These are phyloP conservation scores for Butorides virescens DNA, from an alignment of 2,113 vertebrate genomes.

Conservation along the genomic window DNA sequence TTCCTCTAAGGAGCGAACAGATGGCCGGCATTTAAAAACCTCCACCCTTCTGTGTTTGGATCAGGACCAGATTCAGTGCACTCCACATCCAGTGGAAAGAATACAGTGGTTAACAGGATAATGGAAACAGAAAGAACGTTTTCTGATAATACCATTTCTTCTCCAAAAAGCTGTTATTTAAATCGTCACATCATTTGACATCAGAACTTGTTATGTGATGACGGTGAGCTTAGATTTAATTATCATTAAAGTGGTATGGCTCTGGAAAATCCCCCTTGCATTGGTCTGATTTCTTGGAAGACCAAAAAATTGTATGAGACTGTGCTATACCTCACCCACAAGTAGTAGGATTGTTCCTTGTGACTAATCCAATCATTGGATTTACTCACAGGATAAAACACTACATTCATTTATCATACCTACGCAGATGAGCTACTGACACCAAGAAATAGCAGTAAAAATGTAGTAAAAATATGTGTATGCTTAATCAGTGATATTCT, in stretches of 20 bases:
- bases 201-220: background rate
- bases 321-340: background rate
- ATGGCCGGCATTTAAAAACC: conserved; percentile 27
- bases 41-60: background rate
- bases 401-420: background rate
- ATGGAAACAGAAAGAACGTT: background rate
- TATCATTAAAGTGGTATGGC: background rate
- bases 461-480: background rate
- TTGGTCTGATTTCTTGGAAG: background rate
- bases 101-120: background rate
- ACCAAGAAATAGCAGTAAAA: background rate
- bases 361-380: background rate
- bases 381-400: background rate
- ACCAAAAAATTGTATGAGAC: background rate
- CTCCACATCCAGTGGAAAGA: background rate
- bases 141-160: conserved; percentile 4
- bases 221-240: background rate
- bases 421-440: background rate
- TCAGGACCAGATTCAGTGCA: background rate
- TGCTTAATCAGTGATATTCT: background rate
- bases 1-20: conserved; percentile 44
- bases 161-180: background rate
- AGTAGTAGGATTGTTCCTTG: background rate
- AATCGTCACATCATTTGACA: background rate
- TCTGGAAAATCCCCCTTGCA: background rate